These are phyloP conservation scores for Ricordea florida DNA, from an alignment of 92 coral and sea anemone species.

Conservation along the genomic window DNA sequence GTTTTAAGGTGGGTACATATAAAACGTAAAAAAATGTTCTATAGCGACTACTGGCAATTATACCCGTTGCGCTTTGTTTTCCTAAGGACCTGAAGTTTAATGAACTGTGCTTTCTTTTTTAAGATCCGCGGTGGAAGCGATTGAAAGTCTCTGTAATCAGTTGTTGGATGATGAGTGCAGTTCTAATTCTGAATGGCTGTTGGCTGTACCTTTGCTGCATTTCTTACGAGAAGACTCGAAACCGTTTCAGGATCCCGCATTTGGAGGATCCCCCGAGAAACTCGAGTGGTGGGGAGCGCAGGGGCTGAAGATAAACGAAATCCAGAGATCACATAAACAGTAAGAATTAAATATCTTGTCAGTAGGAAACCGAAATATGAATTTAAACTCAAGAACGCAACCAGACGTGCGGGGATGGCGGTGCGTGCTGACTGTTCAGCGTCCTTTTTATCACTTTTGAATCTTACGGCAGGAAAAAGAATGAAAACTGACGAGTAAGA, in stretches of 20 bases:
- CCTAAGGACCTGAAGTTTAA: too few relatives aligned
- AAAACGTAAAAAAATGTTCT: too few relatives aligned
- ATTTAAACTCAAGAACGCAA: too few relatives aligned
- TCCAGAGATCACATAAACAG: neutral
- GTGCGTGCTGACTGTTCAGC: too few relatives aligned
- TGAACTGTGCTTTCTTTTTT: neutral
- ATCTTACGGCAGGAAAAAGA: too few relatives aligned
- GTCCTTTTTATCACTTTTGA: too few relatives aligned
- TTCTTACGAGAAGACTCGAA: constrained; percentile 60
- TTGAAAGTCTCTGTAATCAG: constrained; percentile 6
- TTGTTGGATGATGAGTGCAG: neutral
- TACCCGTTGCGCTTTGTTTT: too few relatives aligned
- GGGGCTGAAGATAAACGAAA: neutral
- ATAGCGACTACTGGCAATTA: too few relatives aligned
- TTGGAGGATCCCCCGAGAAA: constrained; percentile 3
- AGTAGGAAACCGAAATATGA: too few relatives aligned
- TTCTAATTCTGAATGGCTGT: constrained; percentile 39
- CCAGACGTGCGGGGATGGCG: too few relatives aligned
- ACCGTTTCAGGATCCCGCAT: constrained; percentile 57
- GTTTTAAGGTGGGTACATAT: too few relatives aligned
- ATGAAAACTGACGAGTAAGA: too few relatives aligned
- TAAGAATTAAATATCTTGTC: neutral
- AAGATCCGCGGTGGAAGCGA: neutral
- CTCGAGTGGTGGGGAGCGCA: constrained; percentile 56
- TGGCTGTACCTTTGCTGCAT: constrained; percentile 74